These are phyloP conservation scores for Drosophila lacicola DNA, from an alignment of 2,888 invertebrate species.

Conservation along the genomic window DNA sequence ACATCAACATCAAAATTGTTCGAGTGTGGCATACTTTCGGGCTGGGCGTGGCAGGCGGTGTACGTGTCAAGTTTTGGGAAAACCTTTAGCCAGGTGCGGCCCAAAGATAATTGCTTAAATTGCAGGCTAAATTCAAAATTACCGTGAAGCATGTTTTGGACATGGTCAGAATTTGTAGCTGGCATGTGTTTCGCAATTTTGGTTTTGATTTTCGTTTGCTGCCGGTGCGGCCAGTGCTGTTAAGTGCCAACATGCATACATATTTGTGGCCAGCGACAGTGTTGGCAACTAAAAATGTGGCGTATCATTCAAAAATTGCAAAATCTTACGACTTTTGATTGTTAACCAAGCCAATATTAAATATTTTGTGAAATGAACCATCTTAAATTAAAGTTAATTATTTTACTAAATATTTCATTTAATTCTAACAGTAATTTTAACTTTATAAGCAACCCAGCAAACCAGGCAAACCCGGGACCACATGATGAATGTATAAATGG, in stretches of 20 bases:
- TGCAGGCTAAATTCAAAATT: constrained; percentile 62
- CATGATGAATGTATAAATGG: no score
- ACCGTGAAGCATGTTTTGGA: constrained; percentile 26
- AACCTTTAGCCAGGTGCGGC: constrained; percentile 53
- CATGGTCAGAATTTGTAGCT: constrained; percentile 31
- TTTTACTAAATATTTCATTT: background rate
- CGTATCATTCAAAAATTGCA: background rate
- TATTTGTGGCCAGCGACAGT: constrained; percentile 42
- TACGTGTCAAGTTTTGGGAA: constrained; percentile 59
- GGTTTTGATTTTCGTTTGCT: constrained; percentile 37
- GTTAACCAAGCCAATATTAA: no score
- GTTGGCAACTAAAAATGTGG: constrained; percentile 7
- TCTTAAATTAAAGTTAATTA: background rate
- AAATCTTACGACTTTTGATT: no score
- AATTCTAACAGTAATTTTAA: no score
- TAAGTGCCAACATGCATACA: constrained; percentile 64
- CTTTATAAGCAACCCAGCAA: no score
- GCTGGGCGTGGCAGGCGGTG: constrained; percentile 6
- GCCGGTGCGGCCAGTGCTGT: constrained; percentile 13
- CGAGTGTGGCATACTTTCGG: constrained; percentile 24
- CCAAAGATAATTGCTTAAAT: constrained; percentile 71
- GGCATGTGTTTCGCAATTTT: constrained; percentile 44
- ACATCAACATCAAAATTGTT: constrained; percentile 2
- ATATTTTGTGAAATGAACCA: no score
- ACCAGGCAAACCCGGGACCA: no score